phyloP scores from a whole-genome alignment of 2,113 vertebrate species.

The Panthera tigris region DNA sequence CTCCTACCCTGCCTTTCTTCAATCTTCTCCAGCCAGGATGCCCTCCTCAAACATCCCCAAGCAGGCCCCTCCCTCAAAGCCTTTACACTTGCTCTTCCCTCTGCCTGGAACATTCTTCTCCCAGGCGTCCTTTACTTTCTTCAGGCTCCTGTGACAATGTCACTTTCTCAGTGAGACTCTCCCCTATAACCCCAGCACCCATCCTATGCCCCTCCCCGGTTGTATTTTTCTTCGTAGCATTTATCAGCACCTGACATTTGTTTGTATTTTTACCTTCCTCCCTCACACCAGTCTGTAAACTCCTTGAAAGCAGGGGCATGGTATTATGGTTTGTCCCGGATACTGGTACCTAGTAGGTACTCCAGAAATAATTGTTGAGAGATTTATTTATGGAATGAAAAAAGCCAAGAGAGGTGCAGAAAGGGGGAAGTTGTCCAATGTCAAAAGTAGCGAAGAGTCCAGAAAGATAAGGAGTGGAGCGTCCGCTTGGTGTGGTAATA shows the following conservation, averaged over 20 bases:
- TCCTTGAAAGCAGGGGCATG: neutral
- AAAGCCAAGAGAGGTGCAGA: neutral
- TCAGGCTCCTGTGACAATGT: neutral
- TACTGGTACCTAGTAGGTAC: neutral
- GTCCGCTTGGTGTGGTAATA: neutral
- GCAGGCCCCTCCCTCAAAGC: neutral
- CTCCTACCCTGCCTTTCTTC: neutral
- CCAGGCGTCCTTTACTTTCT: neutral
- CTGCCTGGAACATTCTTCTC: neutral
- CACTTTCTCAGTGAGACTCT: neutral
- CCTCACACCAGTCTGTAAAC: neutral
- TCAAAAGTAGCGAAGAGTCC: neutral
- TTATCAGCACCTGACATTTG: neutral
- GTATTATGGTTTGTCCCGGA: neutral
- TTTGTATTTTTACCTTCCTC: neutral
- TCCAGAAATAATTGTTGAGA: neutral
- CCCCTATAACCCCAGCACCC: neutral
- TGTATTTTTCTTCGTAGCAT: neutral
- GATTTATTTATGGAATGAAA: neutral
- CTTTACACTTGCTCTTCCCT: neutral
- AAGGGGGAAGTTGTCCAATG: conserved; percentile 36
- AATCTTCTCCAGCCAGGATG: neutral
- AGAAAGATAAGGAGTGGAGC: conserved; percentile 41
- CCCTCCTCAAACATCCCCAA: neutral
- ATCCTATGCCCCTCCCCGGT: neutral